Percentiles rank a stretch among this genome's conserved stretches.
These are phyloP conservation scores for Neuroterus valhalla DNA, from an alignment of 1,140 invertebrate species.

Conservation along the genomic window DNA sequence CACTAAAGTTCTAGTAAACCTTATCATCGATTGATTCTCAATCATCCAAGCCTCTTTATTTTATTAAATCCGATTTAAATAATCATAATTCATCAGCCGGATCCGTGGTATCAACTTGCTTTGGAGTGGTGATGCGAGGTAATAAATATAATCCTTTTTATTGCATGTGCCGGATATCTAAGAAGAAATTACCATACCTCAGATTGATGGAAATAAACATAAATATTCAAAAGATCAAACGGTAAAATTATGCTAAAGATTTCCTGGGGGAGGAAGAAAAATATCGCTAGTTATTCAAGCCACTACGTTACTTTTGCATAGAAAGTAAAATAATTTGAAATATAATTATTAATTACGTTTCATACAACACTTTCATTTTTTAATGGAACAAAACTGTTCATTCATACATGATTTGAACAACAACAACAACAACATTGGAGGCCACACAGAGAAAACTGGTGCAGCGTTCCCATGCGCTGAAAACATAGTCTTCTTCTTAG, in stretches of 20 bases:
- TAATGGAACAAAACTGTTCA: neutral
- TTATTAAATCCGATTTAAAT: slow-evolving; percentile 7
- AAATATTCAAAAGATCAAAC: neutral
- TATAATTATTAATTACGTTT: neutral
- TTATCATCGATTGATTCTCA: too few species aligned
- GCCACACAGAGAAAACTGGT: too few species aligned
- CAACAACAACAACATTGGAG: too few species aligned
- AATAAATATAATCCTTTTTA: slow-evolving; percentile 16
- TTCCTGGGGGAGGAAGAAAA: neutral
- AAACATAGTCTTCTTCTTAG: too few species aligned
- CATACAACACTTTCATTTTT: neutral
- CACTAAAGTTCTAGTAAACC: too few species aligned
- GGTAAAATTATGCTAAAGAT: neutral
- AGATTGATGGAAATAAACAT: slow-evolving; percentile 6
- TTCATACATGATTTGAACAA: too few species aligned
- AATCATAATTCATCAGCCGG: neutral
- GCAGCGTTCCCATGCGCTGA: too few species aligned
- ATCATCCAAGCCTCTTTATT: neutral
- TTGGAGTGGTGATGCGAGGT: neutral
- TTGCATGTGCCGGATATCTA: neutral
- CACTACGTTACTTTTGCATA: neutral
- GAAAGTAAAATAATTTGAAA: neutral
- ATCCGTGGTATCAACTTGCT: neutral
- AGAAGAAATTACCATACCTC: neutral
- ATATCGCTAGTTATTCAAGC: neutral